Evolutionary conservation across 2,113 vertebrate species (phyloP).

Genomic region (Diadophis punctatus): DNA sequence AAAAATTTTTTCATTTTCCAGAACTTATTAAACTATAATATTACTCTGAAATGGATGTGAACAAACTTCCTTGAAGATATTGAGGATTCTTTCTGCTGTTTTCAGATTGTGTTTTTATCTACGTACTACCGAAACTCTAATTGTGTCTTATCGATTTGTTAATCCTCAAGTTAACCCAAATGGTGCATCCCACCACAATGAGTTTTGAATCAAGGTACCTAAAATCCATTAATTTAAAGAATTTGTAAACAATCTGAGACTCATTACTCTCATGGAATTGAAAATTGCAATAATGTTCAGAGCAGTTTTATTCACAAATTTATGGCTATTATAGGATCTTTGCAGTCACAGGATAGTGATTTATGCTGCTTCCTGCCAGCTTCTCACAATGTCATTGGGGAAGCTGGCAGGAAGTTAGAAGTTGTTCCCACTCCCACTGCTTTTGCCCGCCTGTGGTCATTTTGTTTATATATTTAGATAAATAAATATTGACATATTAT

Average conservation of each 20-base stretch:
- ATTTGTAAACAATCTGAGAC: not conserved
- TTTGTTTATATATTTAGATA: not conserved
- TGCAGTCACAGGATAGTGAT: not conserved
- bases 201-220: not conserved
- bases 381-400: not conserved
- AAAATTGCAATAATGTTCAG: not conserved
- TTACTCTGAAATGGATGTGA: not conserved
- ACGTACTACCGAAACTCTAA: not conserved
- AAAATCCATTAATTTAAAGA: not conserved
- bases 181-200: not conserved
- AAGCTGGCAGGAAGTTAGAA: not conserved
- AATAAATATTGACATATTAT: not conserved
- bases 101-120: not conserved
- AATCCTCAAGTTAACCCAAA: not conserved
- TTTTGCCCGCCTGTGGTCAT: not conserved
- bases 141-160: not conserved
- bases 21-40: not conserved
- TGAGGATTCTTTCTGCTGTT: not conserved
- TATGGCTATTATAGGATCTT: not conserved
- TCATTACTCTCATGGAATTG: not conserved
- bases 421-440: not conserved
- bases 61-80: not conserved
- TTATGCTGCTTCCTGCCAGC: not conserved
- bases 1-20: not conserved
- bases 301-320: not conserved